Evolutionary conservation across 2,888 invertebrate genomes (phyloP), one percentile per base, ranked within the genome.

Genomic region (Caenorhabditis wallacei): DNA sequence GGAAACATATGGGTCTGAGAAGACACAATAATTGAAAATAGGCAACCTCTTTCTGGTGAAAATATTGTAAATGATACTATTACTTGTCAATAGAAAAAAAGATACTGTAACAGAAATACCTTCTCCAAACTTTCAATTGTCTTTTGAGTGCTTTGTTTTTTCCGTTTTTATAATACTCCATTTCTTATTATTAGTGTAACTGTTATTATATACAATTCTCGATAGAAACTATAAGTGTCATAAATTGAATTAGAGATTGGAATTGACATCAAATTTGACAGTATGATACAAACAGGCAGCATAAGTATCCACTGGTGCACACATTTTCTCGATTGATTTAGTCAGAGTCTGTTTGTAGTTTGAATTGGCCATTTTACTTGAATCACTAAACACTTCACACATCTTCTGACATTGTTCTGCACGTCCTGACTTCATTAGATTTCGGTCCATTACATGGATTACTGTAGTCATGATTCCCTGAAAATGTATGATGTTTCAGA

Each of bases 241-340:
- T 46, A 22, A 57, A 37, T 4, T 53, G 53, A 66, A 53, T 66
- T 66, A 66, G 16, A 68, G n/a, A 63, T 84, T 66, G 5, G 84
- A 76, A 59, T 86, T 84, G 22, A 90, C 86, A 64, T 90, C 89
- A 74, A 90, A 90, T 68, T 90, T 90, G 37, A 89, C 84, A 10
- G 90, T 90, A 76, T 90, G 89, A 63, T 85, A 87, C 22, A 90
- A 78, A 63, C 90, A 90, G 3, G 90, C 90, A 3, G 88, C 88
- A 63, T 90, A 89, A 20, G 78, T 78, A 71, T 90, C 90, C 11
- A 82, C 71, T 20, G 90, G 90, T 8, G 86, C 70, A 64, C 90
- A 90, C 69, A 90, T 37, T 13, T 68, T 82, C 35, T 88, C 85
- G 54, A 90, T 89, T 8, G 89, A 88, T 35, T 82, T 84, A 57